Evolutionary conservation across 2,797 vertebrate species (phyloP), one percentile per base, ranked within the genome.

Genomic region (Masticophis lateralis): DNA sequence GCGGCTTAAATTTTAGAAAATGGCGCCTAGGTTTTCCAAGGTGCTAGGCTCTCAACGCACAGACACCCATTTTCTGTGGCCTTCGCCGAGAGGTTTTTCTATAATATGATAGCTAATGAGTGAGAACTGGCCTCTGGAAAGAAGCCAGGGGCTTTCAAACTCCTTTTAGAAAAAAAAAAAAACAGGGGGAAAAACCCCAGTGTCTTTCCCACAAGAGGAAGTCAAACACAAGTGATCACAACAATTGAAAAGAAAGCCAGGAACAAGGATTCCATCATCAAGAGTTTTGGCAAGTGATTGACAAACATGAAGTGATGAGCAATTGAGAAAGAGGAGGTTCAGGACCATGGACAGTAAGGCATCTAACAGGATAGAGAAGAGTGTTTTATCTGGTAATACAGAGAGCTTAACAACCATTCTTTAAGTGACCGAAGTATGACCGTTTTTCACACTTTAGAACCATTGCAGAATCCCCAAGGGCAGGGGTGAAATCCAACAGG

Each of bases 1-100:
- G 51, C 91, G 87, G 90, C 66, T 92, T 69, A 93, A 88, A 66
- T 20, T 93, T 91, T 87, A 91, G 43, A 28, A 59, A 86, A 91
- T 6, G 53, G 69, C 86, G 79, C 86, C 20, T 88, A 59, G 47
- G 28, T 10, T 63, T 90, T n/a, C 22, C 69, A 59, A 89, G 37
- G 55, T 79, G 37, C 6, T 59, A 2, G 8, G 32, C 69, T 47
- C 60, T 59, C 47, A 60, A 28, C 37, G 14, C 53, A 63, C 20
- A 28, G 11, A 63, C 1, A 1, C 27, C 27, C 22, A 10, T 25
- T 83, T 83, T 47, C 74, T 25, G 37, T 47, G 37, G 74, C 37
- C 74, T 83, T 83, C 20, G 0, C 10, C 37, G 0, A 79, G 10
- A 61, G 37, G 18, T 7, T 20, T 91, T 86, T 53, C 0, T 83